A percentile compares a stretch with the other conserved stretches of the same genome.
These are phyloP conservation scores for Melanotaenia trifasciata DNA, from an alignment of 2,797 vertebrate species.

Conservation along the genomic window DNA sequence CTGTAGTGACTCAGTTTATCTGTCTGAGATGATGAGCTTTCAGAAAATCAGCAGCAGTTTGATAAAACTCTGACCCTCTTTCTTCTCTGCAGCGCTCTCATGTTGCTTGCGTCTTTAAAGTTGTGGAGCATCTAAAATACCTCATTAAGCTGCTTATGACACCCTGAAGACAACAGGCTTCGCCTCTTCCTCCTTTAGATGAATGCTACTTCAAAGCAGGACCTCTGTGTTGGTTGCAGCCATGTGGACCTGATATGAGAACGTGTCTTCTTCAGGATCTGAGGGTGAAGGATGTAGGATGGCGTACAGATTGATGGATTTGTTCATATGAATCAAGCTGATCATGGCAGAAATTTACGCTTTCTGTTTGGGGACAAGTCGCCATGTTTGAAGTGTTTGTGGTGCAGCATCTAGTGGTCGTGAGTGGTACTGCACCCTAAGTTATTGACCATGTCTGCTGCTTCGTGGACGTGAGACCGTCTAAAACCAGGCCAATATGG, in stretches of 20 bases:
- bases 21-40: neutral
- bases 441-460: constrained; percentile 12
- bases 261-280: neutral
- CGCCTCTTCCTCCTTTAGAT: constrained; percentile 1
- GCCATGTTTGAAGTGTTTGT: neutral
- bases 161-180: neutral
- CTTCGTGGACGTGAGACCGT: constrained; percentile 22
- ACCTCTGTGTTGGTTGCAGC: constrained; percentile 1
- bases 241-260: neutral
- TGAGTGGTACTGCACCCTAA: neutral
- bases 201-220: neutral
- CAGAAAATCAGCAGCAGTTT: neutral
- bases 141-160: constrained; percentile 63
- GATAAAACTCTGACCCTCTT: constrained; percentile 27
- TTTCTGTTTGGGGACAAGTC: neutral
- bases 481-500: constrained; percentile 75
- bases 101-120: constrained; percentile 17
- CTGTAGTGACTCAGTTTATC: too few relatives aligned
- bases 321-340: too few relatives aligned
- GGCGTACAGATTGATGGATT: too few relatives aligned
- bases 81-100: constrained; percentile 11
- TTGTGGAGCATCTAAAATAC: constrained; percentile 45
- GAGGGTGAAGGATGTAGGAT: too few relatives aligned
- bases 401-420: neutral
- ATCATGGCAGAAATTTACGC: too few relatives aligned